Evolutionary conservation across 2,888 invertebrate species (phyloP), one percentile per base, ranked within the genome.

Genomic region (Tetanocera ferruginea): DNA sequence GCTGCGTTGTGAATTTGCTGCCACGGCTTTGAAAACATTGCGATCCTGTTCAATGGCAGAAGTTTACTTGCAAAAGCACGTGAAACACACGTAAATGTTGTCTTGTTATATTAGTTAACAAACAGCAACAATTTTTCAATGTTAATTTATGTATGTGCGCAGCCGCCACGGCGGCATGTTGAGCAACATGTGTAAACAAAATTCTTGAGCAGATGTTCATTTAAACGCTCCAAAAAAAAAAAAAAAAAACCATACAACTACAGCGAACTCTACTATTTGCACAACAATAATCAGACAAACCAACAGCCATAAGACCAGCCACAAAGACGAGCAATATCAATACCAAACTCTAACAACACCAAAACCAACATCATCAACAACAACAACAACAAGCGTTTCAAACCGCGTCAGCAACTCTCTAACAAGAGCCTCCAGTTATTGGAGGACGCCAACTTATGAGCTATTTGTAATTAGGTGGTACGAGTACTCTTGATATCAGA

Each of bases 141-240:
- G 51, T 66, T 55, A 75, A 66, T 66, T 75, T 75, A 75, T 60
- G n/a, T 19, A 67, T 43, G 67, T 75, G 75, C 67, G 52, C 75
- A 55, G 28, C 19, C 34, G 37, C 37, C 14, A 37, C n/a, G n/a
- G 37, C 64, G 66, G 74, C 74, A 66, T 75, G 55, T 67, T 75
- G 67, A 66, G 66, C 66, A 75, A 75, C 75, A 66, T 75, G 52
- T 75, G 75, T 75, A 62, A 76, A 70, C 69, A 76, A 76, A 70
- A 70, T 51, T 62, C 34, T 31, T 4, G 5, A 70, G 76, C 69
- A 76, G 76, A 76, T 76, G 76, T 76, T 76, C 70, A 31, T 76
- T 76, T 57, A 2, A 62, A 52, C 52, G 37, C 31, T 37, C 28
- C 23, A 19, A 51, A 28, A n/a, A 69, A 5, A 17, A 5, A 34